Evolutionary conservation across 2,797 vertebrate species (phyloP).

Genomic region (Adelosebastes latens): DNA sequence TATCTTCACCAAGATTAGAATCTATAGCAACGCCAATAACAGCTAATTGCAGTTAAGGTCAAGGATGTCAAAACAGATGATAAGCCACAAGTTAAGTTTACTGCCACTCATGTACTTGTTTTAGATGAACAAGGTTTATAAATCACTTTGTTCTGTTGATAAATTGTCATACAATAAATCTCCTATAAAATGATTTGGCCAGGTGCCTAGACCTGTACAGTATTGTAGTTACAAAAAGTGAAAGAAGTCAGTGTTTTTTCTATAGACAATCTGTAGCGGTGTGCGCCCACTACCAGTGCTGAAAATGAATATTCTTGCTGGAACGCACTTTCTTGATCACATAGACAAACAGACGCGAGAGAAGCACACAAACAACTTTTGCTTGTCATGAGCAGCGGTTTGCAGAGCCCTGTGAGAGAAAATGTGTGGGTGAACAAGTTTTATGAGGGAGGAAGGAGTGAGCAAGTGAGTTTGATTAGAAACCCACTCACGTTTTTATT

Average conservation of each 20-base stretch:
- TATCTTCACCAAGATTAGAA: background rate
- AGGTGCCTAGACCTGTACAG: background rate
- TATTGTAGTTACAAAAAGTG: background rate
- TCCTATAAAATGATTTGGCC: background rate
- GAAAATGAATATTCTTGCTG: background rate
- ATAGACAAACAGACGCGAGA: background rate
- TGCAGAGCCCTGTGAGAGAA: conserved; percentile 29
- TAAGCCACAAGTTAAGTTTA: background rate
- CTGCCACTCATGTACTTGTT: background rate
- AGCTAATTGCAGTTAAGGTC: background rate
- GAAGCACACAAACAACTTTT: conserved; percentile 24
- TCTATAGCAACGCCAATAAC: background rate
- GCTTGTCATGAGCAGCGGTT: conserved; percentile 27
- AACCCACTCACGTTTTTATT: background rate
- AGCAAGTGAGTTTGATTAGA: background rate
- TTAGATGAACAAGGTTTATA: background rate
- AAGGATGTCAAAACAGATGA: background rate
- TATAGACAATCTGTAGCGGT: background rate
- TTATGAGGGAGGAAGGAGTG: background rate
- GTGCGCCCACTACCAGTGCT: background rate
- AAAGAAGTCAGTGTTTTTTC: background rate
- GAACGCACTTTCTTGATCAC: conserved; percentile 5
- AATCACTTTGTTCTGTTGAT: background rate
- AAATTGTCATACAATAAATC: background rate
- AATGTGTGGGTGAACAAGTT: conserved; percentile 43